Percentiles rank a stretch among this genome's conserved stretches.
Conservation (phyloP, 2,888 invertebrate genomes). For the Heliconius cydno region DNA sequence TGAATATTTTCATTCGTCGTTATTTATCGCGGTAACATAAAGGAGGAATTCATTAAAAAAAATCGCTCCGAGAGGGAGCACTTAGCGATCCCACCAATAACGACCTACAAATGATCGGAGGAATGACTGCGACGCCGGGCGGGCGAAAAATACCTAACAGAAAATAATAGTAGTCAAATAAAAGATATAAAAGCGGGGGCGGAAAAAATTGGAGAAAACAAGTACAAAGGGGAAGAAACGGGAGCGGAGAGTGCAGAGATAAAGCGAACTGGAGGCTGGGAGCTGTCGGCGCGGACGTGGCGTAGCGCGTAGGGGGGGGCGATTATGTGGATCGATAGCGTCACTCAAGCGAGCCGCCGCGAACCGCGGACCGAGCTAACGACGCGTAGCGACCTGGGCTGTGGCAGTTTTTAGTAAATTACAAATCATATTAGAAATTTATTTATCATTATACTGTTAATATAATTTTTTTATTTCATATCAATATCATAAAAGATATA, state of each 20-base stretch:
- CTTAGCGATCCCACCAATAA: slow-evolving; percentile 78
- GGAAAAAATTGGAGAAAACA: slow-evolving; percentile 81
- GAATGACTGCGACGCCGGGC: slow-evolving; percentile 66
- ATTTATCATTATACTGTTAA: no score
- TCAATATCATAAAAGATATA: neutral
- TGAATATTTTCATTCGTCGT: slow-evolving; percentile 58
- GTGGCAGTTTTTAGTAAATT: no score
- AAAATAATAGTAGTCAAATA: slow-evolving; percentile 81
- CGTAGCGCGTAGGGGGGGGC: slow-evolving; percentile 71
- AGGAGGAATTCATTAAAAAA: slow-evolving; percentile 79
- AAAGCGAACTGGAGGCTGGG: slow-evolving; percentile 75
- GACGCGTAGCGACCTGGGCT: slow-evolving; percentile 23
- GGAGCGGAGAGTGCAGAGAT: slow-evolving; percentile 74
- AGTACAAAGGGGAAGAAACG: slow-evolving; percentile 81
- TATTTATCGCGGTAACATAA: slow-evolving; percentile 68
- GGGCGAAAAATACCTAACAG: slow-evolving; percentile 79
- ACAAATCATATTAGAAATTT: neutral
- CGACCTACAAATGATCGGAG: slow-evolving; percentile 77
- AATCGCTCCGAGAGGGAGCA: slow-evolving; percentile 68
- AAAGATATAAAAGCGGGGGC: slow-evolving; percentile 78
- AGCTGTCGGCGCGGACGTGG: slow-evolving; percentile 79
- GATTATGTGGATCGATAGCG: slow-evolving; percentile 81
- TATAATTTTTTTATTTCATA: no score
- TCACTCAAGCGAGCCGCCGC: slow-evolving; percentile 65
- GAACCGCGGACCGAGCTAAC: slow-evolving; percentile 30